phyloP scores from a whole-genome alignment of 1,140 invertebrate species.

The Dufourea novaeangliae region DNA sequence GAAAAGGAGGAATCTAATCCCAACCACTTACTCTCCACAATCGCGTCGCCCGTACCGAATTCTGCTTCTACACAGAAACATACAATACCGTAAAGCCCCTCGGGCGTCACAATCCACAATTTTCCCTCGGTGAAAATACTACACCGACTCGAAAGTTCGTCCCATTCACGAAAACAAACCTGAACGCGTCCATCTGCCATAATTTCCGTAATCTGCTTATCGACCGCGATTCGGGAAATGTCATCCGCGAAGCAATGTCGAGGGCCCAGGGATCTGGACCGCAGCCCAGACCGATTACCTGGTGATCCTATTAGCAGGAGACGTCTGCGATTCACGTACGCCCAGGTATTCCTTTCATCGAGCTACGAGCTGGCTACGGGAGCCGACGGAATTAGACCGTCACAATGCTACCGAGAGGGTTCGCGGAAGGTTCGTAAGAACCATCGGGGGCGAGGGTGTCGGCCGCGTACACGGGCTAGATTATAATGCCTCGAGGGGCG shows the following conservation, averaged over 20 bases:
- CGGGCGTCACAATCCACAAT: neutral
- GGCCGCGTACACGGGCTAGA: slow-evolving; percentile 41
- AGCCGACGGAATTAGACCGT: slow-evolving; percentile 1
- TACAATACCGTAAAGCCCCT: no score
- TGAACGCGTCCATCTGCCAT: neutral
- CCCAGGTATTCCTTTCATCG: slow-evolving; percentile 23
- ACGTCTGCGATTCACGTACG: slow-evolving; percentile 8
- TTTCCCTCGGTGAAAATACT: neutral
- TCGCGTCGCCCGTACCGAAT: no score
- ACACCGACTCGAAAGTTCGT: neutral
- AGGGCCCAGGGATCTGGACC: slow-evolving; percentile 73
- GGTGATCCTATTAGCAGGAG: slow-evolving; percentile 78
- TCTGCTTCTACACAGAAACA: no score
- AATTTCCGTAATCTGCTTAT: slow-evolving; percentile 73
- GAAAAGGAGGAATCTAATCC: no score
- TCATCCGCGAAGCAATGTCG: slow-evolving; percentile 75
- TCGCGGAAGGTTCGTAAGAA: slow-evolving; percentile 20
- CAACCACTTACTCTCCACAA: no score
- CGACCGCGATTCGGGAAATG: slow-evolving; percentile 71
- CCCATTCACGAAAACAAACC: neutral
- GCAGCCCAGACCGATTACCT: slow-evolving; percentile 73
- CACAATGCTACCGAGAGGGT: slow-evolving; percentile 26
- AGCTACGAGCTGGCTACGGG: neutral
- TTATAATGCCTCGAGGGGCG: slow-evolving; percentile 42
- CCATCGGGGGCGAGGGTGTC: slow-evolving; percentile 33